Evolutionary conservation across 2,113 vertebrate genomes (phyloP).

Genomic region (Choloepus hoffmanni): DNA sequence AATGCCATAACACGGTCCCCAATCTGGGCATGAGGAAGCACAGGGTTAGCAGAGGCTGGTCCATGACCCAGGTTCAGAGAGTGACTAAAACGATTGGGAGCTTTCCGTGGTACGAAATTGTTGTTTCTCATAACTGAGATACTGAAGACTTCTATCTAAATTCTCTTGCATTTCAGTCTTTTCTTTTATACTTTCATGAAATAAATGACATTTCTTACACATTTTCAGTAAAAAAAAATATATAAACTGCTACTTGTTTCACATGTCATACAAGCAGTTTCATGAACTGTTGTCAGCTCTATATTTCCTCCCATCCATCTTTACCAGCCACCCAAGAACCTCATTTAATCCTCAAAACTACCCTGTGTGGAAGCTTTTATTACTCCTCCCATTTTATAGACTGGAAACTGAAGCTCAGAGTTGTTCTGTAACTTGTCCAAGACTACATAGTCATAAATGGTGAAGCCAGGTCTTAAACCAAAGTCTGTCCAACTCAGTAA

Average conservation of each 20-base stretch:
- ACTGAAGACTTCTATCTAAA: background rate
- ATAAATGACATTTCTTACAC: background rate
- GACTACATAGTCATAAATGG: background rate
- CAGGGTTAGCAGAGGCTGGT: background rate
- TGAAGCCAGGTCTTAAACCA: background rate
- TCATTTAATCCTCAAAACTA: background rate
- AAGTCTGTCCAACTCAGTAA: background rate
- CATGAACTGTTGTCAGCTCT: background rate
- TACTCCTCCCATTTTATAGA: background rate
- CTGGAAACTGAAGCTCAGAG: background rate
- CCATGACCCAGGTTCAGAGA: background rate
- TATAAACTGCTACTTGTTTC: background rate
- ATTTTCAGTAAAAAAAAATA: background rate
- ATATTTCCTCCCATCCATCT: background rate
- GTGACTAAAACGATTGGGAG: rapidly evolving
- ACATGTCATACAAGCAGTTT: background rate
- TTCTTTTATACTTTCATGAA: background rate
- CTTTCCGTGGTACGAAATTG: background rate
- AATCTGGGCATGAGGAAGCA: slow-evolving; percentile 87
- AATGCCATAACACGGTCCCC: slow-evolving; percentile 98
- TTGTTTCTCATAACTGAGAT: background rate
- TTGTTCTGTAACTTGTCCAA: background rate
- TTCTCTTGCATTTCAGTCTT: background rate
- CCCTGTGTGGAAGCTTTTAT: background rate
- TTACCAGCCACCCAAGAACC: background rate